Base-by-base conservation (phyloP, 37 sponge, comb jelly and placozoan species). In the Beroe ovata region DNA sequence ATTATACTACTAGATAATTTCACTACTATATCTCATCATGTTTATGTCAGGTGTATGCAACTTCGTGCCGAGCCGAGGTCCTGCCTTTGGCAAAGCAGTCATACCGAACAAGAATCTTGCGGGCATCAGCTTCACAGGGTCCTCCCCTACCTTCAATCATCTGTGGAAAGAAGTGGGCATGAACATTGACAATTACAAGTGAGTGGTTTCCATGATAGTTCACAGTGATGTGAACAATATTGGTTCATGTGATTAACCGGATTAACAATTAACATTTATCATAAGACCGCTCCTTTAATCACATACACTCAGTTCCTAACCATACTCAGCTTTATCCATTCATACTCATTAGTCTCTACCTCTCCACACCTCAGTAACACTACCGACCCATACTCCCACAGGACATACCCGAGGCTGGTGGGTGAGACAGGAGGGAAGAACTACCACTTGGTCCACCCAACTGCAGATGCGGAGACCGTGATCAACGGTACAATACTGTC, bases 351-450 rank as follows among this genome's bases (percentile, higher is more conserved):
- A n/a, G n/a, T n/a, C n/a, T n/a, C n/a, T n/a, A n/a, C n/a, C n/a
- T n/a, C n/a, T n/a, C n/a, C n/a, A n/a, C n/a, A n/a, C n/a, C n/a
- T n/a, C n/a, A n/a, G n/a, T n/a, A n/a, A n/a, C n/a, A n/a, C n/a
- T n/a, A n/a, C n/a, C n/a, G n/a, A n/a, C n/a, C n/a, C n/a, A n/a
- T n/a, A n/a, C 47, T 14, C 0, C 63, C 38, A 0, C 38, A 93
- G 92, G 59, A 94, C 92, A 0, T 94, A 91, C 88, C 94, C 94
- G 18, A 59, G 94, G 0, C 89, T 94, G 29, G 89, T 94, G 32
- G 94, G 94, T 38, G 98, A 97, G 66, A 92, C 94, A 90, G 99
- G 99, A 39, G 99, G 99, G 28, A 97, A 95, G 92, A 97, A 97
- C 91, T 97, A 92, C 72, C 99, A 97, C 60, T 81, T 94, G 39